Conservation (phyloP, 2,113 vertebrate genomes). For the Melospiza georgiana region DNA sequence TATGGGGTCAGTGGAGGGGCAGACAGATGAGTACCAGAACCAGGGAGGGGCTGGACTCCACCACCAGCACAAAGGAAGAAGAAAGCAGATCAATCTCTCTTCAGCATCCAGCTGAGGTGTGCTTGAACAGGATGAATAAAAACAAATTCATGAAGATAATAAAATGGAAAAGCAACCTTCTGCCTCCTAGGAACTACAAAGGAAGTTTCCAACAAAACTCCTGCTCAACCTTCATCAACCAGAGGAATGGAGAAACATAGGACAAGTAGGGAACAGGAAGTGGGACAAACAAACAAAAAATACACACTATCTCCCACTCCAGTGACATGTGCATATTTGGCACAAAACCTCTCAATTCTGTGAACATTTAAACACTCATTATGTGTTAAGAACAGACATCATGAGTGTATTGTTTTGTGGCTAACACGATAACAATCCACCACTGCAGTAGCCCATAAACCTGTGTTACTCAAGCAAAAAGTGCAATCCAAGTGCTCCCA, state of each 20-base stretch:
- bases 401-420: fast-evolving
- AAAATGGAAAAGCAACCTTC: not conserved
- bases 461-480: not conserved
- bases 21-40: not conserved
- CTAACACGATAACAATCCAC: not conserved
- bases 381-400: not conserved
- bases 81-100: not conserved
- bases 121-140: not conserved
- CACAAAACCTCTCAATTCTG: not conserved
- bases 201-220: not conserved
- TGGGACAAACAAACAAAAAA: not conserved
- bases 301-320: not conserved
- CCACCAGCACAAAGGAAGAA: not conserved
- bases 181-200: not conserved
- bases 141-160: not conserved
- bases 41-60: not conserved
- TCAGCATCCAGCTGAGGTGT: not conserved
- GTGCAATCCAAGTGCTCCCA: not conserved
- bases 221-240: not conserved
- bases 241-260: not conserved
- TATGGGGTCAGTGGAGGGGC: not conserved
- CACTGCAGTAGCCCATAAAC: not conserved
- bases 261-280: not conserved
- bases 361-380: not conserved
- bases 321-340: not conserved